Conservation (phyloP, 2,888 invertebrate genomes). For the Meteorus cinctellus region DNA sequence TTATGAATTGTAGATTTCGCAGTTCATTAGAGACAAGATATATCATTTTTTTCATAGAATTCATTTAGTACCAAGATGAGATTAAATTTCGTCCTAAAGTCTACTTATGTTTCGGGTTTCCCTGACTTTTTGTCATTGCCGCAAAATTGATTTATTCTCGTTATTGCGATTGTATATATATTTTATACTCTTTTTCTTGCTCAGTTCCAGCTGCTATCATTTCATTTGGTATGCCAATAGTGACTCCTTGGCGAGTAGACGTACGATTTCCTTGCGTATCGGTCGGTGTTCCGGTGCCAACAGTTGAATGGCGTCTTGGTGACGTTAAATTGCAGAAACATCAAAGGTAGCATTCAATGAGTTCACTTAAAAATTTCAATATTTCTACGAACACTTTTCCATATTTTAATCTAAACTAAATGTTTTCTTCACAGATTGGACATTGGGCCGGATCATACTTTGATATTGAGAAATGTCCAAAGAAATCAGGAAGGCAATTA, state of each 20-base stretch:
- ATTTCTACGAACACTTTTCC: background rate
- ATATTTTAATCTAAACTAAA: too few relatives aligned
- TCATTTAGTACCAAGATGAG: too few relatives aligned
- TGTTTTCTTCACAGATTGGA: conserved; percentile 66
- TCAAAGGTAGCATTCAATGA: conserved; percentile 62
- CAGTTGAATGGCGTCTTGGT: conserved; percentile 75
- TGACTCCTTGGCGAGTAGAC: conserved; percentile 76
- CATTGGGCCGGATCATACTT: conserved; percentile 74
- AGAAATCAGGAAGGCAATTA: conserved; percentile 76
- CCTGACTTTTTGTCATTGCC: too few relatives aligned
- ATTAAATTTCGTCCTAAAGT: too few relatives aligned
- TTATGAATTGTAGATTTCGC: too few relatives aligned
- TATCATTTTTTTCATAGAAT: too few relatives aligned
- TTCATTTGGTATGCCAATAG: conserved; percentile 76
- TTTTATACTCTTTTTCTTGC: conserved; percentile 30
- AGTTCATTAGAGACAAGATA: too few relatives aligned
- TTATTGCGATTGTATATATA: conserved; percentile 27
- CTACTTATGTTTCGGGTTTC: too few relatives aligned
- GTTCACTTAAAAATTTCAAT: background rate
- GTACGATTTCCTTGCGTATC: conserved; percentile 75
- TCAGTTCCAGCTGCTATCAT: conserved; percentile 76
- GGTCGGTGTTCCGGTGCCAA: conserved; percentile 76
- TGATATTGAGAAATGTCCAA: conserved; percentile 75
- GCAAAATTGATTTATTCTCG: background rate
- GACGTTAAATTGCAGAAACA: conserved; percentile 70